Conservation (phyloP, 1,140 invertebrate genomes). For the Eulimnadia texana region DNA sequence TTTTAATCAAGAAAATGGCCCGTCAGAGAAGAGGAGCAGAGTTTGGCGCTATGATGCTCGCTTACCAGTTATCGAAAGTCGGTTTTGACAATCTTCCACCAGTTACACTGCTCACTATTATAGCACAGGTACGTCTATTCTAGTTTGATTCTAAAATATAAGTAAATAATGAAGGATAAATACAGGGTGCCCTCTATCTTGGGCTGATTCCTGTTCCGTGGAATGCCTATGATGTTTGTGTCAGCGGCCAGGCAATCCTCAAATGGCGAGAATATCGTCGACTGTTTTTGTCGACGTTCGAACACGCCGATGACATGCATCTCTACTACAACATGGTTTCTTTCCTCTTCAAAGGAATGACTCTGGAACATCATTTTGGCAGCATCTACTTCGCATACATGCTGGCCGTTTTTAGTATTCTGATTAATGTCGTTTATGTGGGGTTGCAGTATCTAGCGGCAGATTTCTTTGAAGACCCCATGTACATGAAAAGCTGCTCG, state of each 20-base stretch:
- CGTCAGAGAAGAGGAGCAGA: constrained; percentile 21
- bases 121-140: constrained; percentile 30
- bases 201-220: constrained; percentile 38
- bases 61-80: constrained; percentile 31
- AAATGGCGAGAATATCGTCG: constrained; percentile 39
- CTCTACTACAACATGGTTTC: constrained; percentile 61
- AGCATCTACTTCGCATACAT: constrained; percentile 41
- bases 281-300: constrained; percentile 43
- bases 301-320: constrained; percentile 55
- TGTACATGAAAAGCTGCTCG: constrained; percentile 38
- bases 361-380: constrained; percentile 40
- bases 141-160: constrained; percentile 5
- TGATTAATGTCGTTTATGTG: constrained; percentile 40
- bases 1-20: no score
- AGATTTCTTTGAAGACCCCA: constrained; percentile 19
- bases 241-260: constrained; percentile 40
- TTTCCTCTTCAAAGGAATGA: constrained; percentile 45
- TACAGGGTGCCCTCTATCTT: constrained; percentile 33
- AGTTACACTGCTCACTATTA: constrained; percentile 39
- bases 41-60: constrained; percentile 27
- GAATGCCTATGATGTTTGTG: constrained; percentile 40
- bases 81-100: constrained; percentile 46
- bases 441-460: constrained; percentile 27
- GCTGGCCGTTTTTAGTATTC: constrained; percentile 36
- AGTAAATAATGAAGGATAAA: constrained; percentile 17